phyloP scores from a whole-genome alignment of 1,140 invertebrate species.

The Lithobius niger region DNA sequence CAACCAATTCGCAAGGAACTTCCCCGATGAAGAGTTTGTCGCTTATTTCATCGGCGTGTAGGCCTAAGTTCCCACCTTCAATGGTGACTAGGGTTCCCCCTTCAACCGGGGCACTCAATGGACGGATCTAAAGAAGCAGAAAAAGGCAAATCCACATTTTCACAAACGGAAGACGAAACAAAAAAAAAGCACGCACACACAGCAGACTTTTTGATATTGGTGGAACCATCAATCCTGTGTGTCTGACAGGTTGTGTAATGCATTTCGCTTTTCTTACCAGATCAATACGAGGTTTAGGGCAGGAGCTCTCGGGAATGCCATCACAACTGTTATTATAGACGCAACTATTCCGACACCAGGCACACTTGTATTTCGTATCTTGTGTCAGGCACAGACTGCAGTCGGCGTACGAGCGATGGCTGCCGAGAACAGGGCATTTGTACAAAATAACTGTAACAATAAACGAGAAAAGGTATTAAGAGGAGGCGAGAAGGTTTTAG shows the following conservation, averaged over 20 bases:
- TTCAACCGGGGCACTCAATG: constrained; percentile 83
- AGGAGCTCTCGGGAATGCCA: constrained; percentile 50
- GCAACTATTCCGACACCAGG: constrained; percentile 81
- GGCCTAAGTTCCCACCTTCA: constrained; percentile 86
- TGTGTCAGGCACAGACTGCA: constrained; percentile 86
- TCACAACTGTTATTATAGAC: constrained; percentile 67
- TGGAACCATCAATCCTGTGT: background rate
- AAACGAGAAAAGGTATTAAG: constrained; percentile 2
- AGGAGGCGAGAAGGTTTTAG: background rate
- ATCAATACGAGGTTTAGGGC: constrained; percentile 82
- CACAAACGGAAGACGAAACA: background rate
- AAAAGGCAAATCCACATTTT: too few relatives aligned
- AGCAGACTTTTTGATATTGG: background rate
- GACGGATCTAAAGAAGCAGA: constrained; percentile 55
- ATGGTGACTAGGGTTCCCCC: constrained; percentile 93
- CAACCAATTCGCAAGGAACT: constrained; percentile 69
- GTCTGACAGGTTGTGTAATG: too few relatives aligned
- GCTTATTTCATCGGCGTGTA: constrained; percentile 73
- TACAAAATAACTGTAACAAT: constrained; percentile 58
- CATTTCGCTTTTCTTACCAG: too few relatives aligned
- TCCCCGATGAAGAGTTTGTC: constrained; percentile 84
- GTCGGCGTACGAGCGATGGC: constrained; percentile 78
- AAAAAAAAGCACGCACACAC: background rate
- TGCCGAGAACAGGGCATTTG: constrained; percentile 86
- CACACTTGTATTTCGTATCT: constrained; percentile 65